Conservation (phyloP, 1,140 invertebrate genomes). For the Hestina assimilis region DNA sequence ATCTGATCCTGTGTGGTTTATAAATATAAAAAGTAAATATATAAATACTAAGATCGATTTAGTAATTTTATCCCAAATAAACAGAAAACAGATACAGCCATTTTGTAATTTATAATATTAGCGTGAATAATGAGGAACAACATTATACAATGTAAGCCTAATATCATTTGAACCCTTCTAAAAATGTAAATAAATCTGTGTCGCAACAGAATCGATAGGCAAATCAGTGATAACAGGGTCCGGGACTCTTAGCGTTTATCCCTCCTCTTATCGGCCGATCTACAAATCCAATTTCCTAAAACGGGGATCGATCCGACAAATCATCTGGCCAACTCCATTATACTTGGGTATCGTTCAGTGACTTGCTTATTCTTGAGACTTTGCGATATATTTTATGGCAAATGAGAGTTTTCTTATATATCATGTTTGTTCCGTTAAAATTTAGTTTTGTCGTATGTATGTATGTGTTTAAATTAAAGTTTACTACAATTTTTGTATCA, state of each 20-base stretch:
- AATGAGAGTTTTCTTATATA: background rate
- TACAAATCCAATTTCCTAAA: slow-evolving; percentile 79
- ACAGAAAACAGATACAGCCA: no score
- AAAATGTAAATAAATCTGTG: slow-evolving; percentile 10
- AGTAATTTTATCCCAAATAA: no score
- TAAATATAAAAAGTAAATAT: no score
- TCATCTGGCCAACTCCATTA: slow-evolving; percentile 75
- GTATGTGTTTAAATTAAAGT: no score
- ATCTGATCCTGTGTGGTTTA: no score
- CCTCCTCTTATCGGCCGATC: slow-evolving; percentile 57
- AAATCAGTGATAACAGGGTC: slow-evolving; percentile 30
- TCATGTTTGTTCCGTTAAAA: no score
- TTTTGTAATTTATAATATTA: no score
- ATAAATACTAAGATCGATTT: no score
- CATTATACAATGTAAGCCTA: no score
- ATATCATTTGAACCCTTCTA: background rate
- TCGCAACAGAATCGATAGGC: slow-evolving; percentile 24
- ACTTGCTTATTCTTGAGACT: slow-evolving; percentile 33
- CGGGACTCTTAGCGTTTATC: slow-evolving; percentile 27
- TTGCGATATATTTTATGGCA: slow-evolving; percentile 1
- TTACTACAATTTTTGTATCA: no score
- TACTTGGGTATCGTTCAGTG: slow-evolving; percentile 41
- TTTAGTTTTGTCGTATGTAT: no score
- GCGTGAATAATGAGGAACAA: no score
- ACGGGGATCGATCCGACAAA: slow-evolving; percentile 78